Conservation (phyloP, 1,140 invertebrate species). For the Lamellibrachia luymesi region DNA sequence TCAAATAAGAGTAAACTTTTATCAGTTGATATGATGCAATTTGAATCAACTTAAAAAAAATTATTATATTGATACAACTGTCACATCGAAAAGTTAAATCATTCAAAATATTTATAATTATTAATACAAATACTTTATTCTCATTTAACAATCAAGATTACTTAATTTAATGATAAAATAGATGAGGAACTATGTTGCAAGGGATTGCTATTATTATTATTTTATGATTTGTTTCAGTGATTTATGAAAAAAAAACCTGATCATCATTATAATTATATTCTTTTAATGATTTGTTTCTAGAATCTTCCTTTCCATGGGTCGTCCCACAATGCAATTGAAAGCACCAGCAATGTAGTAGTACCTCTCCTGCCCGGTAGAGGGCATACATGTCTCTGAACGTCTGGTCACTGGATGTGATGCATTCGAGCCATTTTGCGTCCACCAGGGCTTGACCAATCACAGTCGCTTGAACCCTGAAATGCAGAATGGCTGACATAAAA, state of each 20-base stretch:
- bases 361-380: conserved; percentile 60
- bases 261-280: not conserved
- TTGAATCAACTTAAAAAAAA: too few relatives aligned
- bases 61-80: too few relatives aligned
- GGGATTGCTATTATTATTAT: too few relatives aligned
- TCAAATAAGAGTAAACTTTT: too few relatives aligned
- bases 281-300: not conserved
- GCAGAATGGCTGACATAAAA: not conserved
- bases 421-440: conserved; percentile 75
- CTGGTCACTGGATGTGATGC: conserved; percentile 60
- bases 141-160: not conserved
- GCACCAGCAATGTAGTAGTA: conserved; percentile 9
- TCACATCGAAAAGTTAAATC: too few relatives aligned
- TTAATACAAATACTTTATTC: not conserved
- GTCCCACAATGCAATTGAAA: not conserved
- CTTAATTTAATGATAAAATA: not conserved
- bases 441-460: conserved; percentile 79
- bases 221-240: too few relatives aligned
- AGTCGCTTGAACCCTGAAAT: conserved; percentile 70
- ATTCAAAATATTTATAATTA: too few relatives aligned
- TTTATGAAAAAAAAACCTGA: not conserved
- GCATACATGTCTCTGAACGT: conserved; percentile 65
- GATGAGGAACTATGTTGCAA: not conserved
- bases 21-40: too few relatives aligned
- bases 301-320: not conserved